Conservation (phyloP, 2,113 vertebrate species). For the Rhagologus leucostigma region DNA sequence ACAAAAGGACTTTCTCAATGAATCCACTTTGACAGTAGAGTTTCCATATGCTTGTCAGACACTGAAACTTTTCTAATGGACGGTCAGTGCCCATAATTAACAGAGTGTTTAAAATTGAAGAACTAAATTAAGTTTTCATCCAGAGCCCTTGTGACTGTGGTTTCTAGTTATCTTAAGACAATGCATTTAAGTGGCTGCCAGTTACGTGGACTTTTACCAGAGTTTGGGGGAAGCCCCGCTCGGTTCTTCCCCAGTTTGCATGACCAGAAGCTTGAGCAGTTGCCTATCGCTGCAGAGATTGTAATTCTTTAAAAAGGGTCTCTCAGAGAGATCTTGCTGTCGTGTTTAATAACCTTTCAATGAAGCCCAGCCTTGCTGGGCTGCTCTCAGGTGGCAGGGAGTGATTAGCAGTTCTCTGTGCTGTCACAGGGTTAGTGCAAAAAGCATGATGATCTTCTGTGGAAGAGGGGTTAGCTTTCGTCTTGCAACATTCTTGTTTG, state of each 20-base stretch:
- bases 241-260: neutral
- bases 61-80: neutral
- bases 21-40: neutral
- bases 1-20: neutral
- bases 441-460: neutral
- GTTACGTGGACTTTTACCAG: neutral
- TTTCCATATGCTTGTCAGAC: neutral
- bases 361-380: neutral
- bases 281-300: neutral
- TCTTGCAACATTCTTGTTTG: neutral
- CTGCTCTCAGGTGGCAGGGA: neutral
- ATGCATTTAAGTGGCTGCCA: neutral
- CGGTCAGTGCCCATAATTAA: neutral
- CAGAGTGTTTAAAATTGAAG: neutral
- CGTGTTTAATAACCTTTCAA: neutral
- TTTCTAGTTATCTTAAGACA: neutral
- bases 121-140: neutral
- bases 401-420: neutral
- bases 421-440: neutral
- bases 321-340: neutral
- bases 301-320: neutral
- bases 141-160: neutral
- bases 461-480: neutral
- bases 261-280: neutral
- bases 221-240: neutral